phyloP scores from a whole-genome alignment of 2,113 vertebrate genomes.

The Labeo catla region DNA sequence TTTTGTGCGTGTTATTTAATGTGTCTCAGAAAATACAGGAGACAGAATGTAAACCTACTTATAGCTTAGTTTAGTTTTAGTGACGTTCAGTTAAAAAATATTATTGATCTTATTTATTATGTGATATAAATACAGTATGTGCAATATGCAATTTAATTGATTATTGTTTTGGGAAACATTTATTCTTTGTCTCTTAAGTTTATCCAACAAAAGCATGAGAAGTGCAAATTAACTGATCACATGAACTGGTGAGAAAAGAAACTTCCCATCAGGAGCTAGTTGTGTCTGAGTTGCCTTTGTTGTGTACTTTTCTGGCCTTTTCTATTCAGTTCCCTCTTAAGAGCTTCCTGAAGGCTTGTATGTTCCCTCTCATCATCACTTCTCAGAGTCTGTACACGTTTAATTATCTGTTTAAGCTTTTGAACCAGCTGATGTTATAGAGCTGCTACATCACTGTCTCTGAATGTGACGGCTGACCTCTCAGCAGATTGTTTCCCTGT shows the following conservation, averaged over 20 bases:
- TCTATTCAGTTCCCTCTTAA: neutral
- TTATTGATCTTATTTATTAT: neutral
- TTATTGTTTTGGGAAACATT: neutral
- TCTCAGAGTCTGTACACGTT: neutral
- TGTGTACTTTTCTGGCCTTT: neutral
- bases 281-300: neutral
- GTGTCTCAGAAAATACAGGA: no score
- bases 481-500: neutral
- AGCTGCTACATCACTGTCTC: no score
- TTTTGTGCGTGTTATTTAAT: neutral
- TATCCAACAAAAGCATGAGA: neutral
- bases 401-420: slow-evolving; percentile 1
- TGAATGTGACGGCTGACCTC: neutral
- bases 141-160: neutral
- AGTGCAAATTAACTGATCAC: neutral
- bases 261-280: neutral
- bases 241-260: neutral
- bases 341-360: neutral
- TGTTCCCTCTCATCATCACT: neutral
- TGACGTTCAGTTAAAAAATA: neutral
- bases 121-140: neutral
- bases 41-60: no score
- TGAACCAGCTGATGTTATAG: neutral
- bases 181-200: neutral
- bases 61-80: neutral